Percentiles rank a stretch among this genome's conserved stretches.
Evolutionary conservation across 2,113 vertebrate species (phyloP).

Genomic region (Donacobius atricapilla): DNA sequence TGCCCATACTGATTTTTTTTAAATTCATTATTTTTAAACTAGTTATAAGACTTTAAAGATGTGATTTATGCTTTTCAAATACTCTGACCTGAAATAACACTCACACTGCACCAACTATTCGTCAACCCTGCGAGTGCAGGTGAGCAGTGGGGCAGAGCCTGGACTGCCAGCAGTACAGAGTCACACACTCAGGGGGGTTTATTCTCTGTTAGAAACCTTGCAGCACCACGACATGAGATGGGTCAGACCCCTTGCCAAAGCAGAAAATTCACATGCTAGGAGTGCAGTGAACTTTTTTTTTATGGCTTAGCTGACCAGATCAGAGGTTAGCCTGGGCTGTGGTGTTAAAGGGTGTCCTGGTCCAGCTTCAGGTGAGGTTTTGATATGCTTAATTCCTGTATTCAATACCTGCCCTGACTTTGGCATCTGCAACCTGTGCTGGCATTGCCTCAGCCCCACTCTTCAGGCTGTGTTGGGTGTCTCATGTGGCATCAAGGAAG

Average conservation of each 20-base stretch:
- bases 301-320: not conserved
- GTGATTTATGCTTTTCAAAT: not conserved
- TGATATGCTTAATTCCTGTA: not conserved
- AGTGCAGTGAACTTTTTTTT: not conserved
- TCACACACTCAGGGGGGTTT: not conserved
- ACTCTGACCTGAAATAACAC: not conserved
- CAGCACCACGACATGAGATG: not conserved
- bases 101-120: not conserved
- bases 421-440: not conserved
- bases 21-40: not conserved
- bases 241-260: not conserved
- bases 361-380: not conserved
- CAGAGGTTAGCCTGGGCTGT: not conserved
- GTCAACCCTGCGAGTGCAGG: not conserved
- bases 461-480: not conserved
- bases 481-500: not conserved
- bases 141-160: not conserved
- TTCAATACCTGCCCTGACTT: not conserved
- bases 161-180: not conserved
- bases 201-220: not conserved
- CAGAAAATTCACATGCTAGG: not conserved
- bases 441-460: not conserved
- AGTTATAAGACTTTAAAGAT: not conserved
- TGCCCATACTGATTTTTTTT: not conserved
- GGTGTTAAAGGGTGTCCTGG: not conserved